Base-by-base conservation (phyloP, 2,888 invertebrate species). In the Leistus spinibarbis region DNA sequence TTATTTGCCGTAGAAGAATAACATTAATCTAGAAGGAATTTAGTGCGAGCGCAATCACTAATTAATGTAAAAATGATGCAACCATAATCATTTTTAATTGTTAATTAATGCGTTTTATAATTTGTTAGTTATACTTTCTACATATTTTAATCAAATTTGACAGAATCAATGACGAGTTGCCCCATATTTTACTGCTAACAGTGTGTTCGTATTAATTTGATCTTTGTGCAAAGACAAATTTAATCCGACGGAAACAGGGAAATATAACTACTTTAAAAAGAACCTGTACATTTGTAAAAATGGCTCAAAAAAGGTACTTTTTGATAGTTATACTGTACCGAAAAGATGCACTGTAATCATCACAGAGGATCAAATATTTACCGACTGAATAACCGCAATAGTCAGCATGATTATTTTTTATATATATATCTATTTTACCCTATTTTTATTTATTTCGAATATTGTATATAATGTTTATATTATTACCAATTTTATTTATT, bases 381-480 rank as follows among this genome's bases (percentile, higher is more conserved):
- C 40, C 7, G 10, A 40, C 40, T 40, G 40, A 40, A 10, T 40
- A 13, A 7, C 40, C 40, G 40, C 13, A 40, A 40, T 40, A 40
- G 40, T 40, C 40, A 40, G 40, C 40, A 1, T 40, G 40, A 40
- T 40, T 40, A 10, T 40, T 19, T 60, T 16, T 60, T 22, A 16
- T 60, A 20, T 10, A 60, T 60, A 10, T 10, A 60, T 4, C 20
- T 60, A 20, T 60, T 60, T 20, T 60, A 60, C 22, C 9, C 19
- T 10, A 20, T 20, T 60, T 60, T 60, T 16, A 60, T 60, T 60
- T 60, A 60, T 60, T 60, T 60, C 54, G 9, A 60, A 19, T 20
- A 60, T 60, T 60, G 60, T 60, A 60, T 60, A 60, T 60, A 60
- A 60, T 60, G 60, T 60, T 60, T 60, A 60, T 60, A 60, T 20